Evolutionary conservation across 1,140 invertebrate species (phyloP).

Genomic region (Heterodera carotae): DNA sequence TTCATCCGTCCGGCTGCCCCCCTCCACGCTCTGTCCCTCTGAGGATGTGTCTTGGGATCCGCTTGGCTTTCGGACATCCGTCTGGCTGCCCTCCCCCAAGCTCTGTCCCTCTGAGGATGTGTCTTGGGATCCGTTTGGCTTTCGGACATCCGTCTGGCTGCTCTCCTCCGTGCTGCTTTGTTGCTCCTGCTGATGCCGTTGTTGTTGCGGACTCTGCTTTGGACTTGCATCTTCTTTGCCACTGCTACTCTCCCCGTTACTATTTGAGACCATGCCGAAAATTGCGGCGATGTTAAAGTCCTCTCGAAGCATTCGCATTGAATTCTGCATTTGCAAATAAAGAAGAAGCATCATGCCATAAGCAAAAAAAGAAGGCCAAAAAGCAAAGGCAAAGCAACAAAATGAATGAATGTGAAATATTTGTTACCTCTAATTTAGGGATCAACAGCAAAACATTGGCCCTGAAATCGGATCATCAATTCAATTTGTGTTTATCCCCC

Average conservation of each 20-base stretch:
- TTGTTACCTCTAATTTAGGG: conserved; percentile 48
- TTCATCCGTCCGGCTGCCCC: too few species aligned
- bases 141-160: too few species aligned
- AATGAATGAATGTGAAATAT: background rate
- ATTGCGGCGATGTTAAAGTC: conserved; percentile 1
- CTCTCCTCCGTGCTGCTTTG: too few species aligned
- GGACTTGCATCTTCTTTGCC: background rate
- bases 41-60: background rate
- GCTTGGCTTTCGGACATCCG: too few species aligned
- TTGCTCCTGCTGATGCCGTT: background rate
- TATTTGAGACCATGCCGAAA: background rate
- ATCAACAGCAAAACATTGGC: conserved; percentile 50
- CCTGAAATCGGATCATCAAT: background rate
- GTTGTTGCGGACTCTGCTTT: background rate
- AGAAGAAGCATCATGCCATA: background rate
- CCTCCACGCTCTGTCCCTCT: too few species aligned
- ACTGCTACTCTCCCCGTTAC: background rate
- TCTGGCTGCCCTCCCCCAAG: too few species aligned
- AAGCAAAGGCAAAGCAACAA: conserved; percentile 8
- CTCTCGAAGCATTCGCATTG: conserved; percentile 10
- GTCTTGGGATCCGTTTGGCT: too few species aligned
- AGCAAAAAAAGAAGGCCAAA: conserved; percentile 1
- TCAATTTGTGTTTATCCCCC: background rate
- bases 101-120: background rate
- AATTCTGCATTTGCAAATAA: conserved; percentile 18